These are phyloP conservation scores for Lissonota sp. DNA, from an alignment of 2,888 invertebrate species.

Conservation along the genomic window DNA sequence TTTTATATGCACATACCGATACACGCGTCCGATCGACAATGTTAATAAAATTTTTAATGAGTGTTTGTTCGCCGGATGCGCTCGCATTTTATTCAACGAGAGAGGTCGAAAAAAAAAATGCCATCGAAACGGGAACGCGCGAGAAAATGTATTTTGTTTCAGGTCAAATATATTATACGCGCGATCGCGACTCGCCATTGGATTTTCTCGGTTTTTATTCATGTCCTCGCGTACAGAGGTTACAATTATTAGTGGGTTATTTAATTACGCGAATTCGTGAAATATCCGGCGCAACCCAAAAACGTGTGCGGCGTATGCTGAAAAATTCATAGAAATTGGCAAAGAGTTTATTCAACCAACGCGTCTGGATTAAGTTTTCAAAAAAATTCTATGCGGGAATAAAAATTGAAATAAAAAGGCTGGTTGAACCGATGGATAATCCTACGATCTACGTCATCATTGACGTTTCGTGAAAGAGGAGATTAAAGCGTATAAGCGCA, in stretches of 20 bases:
- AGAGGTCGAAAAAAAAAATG: background rate
- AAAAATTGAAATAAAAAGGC: too few relatives aligned
- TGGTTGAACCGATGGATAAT: too few relatives aligned
- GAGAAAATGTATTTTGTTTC: background rate
- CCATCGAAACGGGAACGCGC: slow-evolving; percentile 8
- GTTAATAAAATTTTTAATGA: slow-evolving; percentile 54
- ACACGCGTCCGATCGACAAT: slow-evolving; percentile 14
- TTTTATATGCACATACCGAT: slow-evolving; percentile 21
- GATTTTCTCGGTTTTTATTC: slow-evolving; percentile 26
- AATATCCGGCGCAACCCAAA: background rate
- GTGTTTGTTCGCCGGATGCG: slow-evolving; percentile 38
- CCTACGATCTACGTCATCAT: too few relatives aligned
- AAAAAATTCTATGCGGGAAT: too few relatives aligned
- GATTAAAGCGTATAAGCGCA: too few relatives aligned
- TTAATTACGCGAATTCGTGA: slow-evolving; percentile 3
- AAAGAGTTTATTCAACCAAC: too few relatives aligned
- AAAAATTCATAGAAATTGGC: too few relatives aligned
- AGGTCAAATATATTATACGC: background rate
- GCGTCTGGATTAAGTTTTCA: too few relatives aligned
- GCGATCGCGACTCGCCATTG: background rate
- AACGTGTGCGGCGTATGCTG: too few relatives aligned
- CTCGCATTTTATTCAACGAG: slow-evolving; percentile 24
- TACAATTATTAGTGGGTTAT: slow-evolving; percentile 17
- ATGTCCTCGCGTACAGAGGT: slow-evolving; percentile 10
- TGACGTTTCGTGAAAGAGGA: too few relatives aligned